Percentiles rank a stretch among this genome's conserved stretches.
These are phyloP conservation scores for Platichthys stellatus DNA, from an alignment of 2,113 vertebrate genomes.

Conservation along the genomic window DNA sequence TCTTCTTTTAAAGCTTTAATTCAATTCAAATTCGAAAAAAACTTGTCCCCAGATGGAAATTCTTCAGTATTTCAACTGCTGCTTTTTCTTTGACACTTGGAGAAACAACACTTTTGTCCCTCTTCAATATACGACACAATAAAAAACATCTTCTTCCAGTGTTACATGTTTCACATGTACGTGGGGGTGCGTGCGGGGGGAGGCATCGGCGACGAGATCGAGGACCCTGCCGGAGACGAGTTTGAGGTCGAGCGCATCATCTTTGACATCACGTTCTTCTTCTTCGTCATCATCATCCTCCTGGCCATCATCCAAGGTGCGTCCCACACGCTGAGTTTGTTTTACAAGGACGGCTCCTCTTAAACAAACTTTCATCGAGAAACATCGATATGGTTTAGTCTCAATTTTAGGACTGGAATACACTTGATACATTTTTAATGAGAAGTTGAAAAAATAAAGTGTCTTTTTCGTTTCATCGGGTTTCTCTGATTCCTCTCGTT, in stretches of 20 bases:
- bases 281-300: slow-evolving; percentile 97
- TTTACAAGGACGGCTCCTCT: background rate
- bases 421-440: slow-evolving; percentile 4
- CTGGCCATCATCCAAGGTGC: slow-evolving; percentile 97
- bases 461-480: background rate
- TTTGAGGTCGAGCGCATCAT: slow-evolving; percentile 95
- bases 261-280: slow-evolving; percentile 98
- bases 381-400: background rate
- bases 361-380: background rate
- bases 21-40: background rate
- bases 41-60: no score
- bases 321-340: background rate
- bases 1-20: slow-evolving; percentile 7
- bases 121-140: no score
- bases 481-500: background rate
- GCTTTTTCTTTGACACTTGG: no score
- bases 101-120: no score
- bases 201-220: slow-evolving; percentile 96
- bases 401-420: background rate
- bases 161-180: slow-evolving; percentile 99
- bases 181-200: slow-evolving; percentile 95
- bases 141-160: slow-evolving; percentile 77
- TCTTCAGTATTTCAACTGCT: no score
- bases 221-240: slow-evolving; percentile 95
- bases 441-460: background rate